Conservation (phyloP, 2,888 invertebrate species). For the Thymelicus sylvestris region DNA sequence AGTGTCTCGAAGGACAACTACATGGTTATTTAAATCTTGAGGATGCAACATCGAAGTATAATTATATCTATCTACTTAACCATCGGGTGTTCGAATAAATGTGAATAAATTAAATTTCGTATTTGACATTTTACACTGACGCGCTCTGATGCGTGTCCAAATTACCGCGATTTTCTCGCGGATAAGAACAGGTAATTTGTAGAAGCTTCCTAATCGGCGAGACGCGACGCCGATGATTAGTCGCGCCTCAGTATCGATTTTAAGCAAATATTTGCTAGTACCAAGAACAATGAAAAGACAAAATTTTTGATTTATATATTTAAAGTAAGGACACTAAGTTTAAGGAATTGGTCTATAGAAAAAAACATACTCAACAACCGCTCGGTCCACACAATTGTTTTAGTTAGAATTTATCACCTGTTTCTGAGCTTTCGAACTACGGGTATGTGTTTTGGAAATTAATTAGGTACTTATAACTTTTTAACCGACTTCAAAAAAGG, state of each 20-base stretch:
- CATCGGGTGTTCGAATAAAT: neutral
- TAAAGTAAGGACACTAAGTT: neutral
- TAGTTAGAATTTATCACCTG: too few relatives aligned
- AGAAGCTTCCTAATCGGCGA: slow-evolving; percentile 12
- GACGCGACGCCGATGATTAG: slow-evolving; percentile 20
- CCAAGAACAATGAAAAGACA: slow-evolving; percentile 35
- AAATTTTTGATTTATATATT: slow-evolving; percentile 11
- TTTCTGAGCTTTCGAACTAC: too few relatives aligned
- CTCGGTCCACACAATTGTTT: too few relatives aligned
- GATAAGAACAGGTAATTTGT: slow-evolving; percentile 2
- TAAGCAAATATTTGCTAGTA: slow-evolving; percentile 18
- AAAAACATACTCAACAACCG: neutral
- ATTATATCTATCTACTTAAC: slow-evolving; percentile 1
- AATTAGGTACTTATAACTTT: too few relatives aligned
- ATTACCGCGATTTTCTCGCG: slow-evolving; percentile 19
- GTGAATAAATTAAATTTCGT: slow-evolving; percentile 11
- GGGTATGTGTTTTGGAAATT: too few relatives aligned
- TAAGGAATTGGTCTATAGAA: neutral
- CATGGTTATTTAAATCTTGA: too few relatives aligned
- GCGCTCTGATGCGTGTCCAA: slow-evolving; percentile 14
- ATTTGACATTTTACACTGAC: slow-evolving; percentile 13
- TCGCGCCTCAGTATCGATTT: slow-evolving; percentile 30
- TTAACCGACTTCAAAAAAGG: too few relatives aligned
- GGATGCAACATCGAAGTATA: too few relatives aligned
- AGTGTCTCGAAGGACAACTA: too few relatives aligned